Percentiles rank a stretch among this genome's conserved stretches.
These are phyloP conservation scores for Hydriomena furcata DNA, from an alignment of 2,888 invertebrate species.

Conservation along the genomic window DNA sequence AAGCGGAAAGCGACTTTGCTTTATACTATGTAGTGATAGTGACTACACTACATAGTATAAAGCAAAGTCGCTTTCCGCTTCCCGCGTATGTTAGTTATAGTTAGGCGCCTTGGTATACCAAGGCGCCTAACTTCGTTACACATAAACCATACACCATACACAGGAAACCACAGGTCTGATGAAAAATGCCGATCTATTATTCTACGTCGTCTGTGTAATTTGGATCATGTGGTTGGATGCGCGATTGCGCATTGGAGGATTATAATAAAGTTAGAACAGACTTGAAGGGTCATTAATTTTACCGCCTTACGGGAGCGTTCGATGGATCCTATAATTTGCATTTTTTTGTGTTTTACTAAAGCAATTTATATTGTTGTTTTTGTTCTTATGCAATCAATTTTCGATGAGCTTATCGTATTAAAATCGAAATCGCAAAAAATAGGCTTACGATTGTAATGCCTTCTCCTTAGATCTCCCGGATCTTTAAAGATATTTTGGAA, in stretches of 20 bases:
- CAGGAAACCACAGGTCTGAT: conserved; percentile 32
- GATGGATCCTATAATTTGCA: conserved; percentile 37
- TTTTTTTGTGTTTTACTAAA: conserved; percentile 24
- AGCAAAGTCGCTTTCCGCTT: no score
- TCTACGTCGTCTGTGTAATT: conserved; percentile 65
- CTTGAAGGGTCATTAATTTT: conserved; percentile 63
- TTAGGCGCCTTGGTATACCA: no score
- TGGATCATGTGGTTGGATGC: conserved; percentile 65
- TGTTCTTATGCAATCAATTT: conserved; percentile 2
- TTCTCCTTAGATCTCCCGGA: no score
- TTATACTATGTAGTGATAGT: no score
- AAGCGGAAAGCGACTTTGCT: no score
- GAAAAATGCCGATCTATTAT: conserved; percentile 71
- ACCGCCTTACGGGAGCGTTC: conserved; percentile 47
- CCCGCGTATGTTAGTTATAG: no score
- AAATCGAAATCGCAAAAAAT: no score
- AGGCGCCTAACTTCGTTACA: no score
- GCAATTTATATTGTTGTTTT: conserved; percentile 21
- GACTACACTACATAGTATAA: no score
- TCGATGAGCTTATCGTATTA: not conserved
- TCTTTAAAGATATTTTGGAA: no score
- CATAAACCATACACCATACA: no score
- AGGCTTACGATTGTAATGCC: no score
- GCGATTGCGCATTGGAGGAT: conserved; percentile 63
- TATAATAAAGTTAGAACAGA: conserved; percentile 63